A percentile compares a stretch with the other conserved stretches of the same genome.
Conservation (phyloP, 2,797 vertebrate species). For the Parauchenoglanis ngamensis region DNA sequence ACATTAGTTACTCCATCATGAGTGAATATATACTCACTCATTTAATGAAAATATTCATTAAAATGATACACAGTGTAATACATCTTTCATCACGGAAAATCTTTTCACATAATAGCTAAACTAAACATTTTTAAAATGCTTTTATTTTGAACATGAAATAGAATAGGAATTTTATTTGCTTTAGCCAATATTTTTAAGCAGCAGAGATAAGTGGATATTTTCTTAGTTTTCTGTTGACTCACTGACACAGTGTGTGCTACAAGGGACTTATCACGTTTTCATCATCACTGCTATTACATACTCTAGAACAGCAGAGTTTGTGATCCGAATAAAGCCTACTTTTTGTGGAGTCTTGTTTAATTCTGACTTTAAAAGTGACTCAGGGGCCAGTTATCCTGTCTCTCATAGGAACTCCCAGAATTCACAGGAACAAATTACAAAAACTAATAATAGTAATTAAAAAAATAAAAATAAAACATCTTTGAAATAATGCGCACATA, state of each 20-base stretch:
- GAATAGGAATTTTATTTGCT: neutral
- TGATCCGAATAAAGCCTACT: neutral
- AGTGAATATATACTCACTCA: neutral
- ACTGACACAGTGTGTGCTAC: neutral
- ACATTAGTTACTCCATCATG: neutral
- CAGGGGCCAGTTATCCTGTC: neutral
- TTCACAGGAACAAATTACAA: neutral
- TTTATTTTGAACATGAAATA: neutral
- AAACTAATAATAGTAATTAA: neutral
- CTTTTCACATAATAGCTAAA: neutral
- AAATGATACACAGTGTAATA: neutral
- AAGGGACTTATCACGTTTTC: neutral
- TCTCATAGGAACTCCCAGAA: neutral
- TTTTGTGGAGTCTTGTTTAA: conserved; percentile 70
- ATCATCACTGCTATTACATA: neutral
- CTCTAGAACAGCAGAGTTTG: neutral
- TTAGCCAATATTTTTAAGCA: neutral
- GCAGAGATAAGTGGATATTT: neutral
- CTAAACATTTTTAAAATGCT: neutral
- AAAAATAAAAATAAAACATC: neutral
- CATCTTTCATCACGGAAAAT: neutral
- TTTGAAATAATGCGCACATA: neutral
- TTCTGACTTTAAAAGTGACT: neutral
- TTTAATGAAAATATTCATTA: neutral
- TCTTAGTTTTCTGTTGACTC: neutral